A percentile compares a stretch with the other conserved stretches of the same genome.
phyloP scores from a whole-genome alignment of 2,797 vertebrate genomes.

The Ceryle rudis region DNA sequence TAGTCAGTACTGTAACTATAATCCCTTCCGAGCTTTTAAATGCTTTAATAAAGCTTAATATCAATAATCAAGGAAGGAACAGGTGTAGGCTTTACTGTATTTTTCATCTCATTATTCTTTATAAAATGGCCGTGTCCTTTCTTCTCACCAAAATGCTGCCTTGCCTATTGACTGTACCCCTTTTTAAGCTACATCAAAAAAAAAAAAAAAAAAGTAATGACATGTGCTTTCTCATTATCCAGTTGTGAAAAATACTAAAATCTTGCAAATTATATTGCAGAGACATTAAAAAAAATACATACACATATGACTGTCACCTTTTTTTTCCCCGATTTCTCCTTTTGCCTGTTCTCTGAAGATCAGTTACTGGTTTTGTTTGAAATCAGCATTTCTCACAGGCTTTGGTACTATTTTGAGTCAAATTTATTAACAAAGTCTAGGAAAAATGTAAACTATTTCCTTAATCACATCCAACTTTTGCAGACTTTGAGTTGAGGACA shows the following conservation, averaged over 20 bases:
- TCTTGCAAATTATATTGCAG: neutral
- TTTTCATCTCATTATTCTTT: slow-evolving; percentile 26
- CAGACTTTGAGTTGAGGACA: neutral
- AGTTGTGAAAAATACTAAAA: neutral
- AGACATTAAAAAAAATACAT: neutral
- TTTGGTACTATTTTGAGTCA: neutral
- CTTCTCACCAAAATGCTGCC: neutral
- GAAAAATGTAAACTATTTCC: neutral
- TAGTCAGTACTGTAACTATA: slow-evolving; percentile 7
- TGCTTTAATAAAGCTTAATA: slow-evolving; percentile 36
- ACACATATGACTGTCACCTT: neutral
- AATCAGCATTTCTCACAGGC: neutral
- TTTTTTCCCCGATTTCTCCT: neutral
- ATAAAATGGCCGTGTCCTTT: slow-evolving; percentile 19
- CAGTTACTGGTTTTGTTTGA: slow-evolving; percentile 5
- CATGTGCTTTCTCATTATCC: neutral
- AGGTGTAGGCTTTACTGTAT: neutral
- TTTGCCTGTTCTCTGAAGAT: neutral
- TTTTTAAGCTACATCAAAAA: neutral
- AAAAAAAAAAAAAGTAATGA: neutral
- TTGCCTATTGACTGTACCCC: neutral
- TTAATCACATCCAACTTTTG: neutral
- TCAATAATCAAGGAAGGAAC: slow-evolving; percentile 24
- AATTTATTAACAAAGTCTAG: neutral
- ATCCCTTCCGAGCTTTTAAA: slow-evolving; percentile 31